Evolutionary conservation across 2,113 vertebrate genomes (phyloP).

Genomic region (Ploceus nigricollis): DNA sequence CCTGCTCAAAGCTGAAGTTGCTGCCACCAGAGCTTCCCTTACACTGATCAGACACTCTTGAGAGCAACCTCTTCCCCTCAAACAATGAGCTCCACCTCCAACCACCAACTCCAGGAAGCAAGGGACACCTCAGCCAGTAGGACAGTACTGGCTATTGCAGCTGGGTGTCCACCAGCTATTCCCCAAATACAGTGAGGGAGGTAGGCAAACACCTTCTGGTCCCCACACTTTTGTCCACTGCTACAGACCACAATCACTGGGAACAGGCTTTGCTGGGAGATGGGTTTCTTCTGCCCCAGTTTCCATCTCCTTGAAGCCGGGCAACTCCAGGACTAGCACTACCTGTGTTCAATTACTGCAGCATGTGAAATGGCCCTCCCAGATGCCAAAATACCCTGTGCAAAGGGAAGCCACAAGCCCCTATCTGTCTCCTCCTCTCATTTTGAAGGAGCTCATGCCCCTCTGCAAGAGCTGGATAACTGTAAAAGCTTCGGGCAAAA

Average conservation of each 20-base stretch:
- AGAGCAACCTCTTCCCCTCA: not conserved
- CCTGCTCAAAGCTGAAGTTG: not conserved
- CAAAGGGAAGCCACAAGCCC: not conserved
- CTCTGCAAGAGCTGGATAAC: not conserved
- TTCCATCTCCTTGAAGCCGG: not conserved
- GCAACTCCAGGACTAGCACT: not conserved
- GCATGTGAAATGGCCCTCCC: not conserved
- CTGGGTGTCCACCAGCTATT: not conserved
- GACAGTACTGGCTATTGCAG: fast-evolving
- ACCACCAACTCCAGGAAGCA: not conserved
- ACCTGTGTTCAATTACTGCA: not conserved
- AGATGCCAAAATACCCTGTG: not conserved
- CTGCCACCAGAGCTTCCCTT: not conserved
- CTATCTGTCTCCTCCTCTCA: not conserved
- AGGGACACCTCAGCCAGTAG: not conserved
- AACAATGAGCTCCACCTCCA: not conserved
- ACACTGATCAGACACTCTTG: not conserved
- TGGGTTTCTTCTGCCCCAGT: not conserved
- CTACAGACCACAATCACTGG: not conserved
- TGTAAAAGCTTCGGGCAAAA: not conserved
- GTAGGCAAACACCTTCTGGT: not conserved
- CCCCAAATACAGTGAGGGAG: not conserved
- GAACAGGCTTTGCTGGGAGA: not conserved
- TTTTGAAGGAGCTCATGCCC: not conserved
- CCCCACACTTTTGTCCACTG: not conserved